phyloP scores from a whole-genome alignment of 2,113 vertebrate species.

The Desmodus rotundus region DNA sequence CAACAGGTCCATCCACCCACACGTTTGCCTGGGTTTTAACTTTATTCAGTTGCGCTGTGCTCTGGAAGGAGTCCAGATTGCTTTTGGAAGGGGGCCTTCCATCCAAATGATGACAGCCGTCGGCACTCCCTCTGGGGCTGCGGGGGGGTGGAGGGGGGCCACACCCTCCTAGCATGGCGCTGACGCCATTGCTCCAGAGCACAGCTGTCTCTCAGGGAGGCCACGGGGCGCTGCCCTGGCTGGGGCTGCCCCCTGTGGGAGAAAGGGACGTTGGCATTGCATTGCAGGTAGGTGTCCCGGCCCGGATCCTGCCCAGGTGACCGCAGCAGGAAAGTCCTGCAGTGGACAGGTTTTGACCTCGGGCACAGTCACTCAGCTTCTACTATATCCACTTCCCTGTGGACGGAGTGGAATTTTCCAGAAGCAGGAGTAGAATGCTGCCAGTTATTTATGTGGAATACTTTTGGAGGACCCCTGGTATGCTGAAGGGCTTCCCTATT shows the following conservation, averaged over 20 bases:
- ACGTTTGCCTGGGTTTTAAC: not conserved
- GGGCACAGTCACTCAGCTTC: not conserved
- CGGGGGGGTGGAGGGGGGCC: not conserved
- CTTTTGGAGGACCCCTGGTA: not conserved
- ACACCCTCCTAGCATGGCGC: not conserved
- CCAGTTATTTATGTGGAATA: not conserved
- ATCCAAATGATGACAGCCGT: not conserved
- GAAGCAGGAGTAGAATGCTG: not conserved
- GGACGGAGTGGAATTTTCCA: not conserved
- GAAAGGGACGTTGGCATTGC: not conserved
- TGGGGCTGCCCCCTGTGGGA: not conserved
- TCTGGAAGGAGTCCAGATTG: not conserved
- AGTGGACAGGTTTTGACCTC: fast-evolving
- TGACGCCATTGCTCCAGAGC: not conserved
- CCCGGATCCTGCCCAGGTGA: not conserved
- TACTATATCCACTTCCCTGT: not conserved
- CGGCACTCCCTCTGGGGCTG: not conserved
- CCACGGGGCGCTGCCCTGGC: not conserved
- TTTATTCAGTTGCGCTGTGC: not conserved
- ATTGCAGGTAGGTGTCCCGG: not conserved
- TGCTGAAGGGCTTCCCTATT: not conserved
- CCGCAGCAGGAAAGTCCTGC: not conserved
- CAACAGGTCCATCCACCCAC: not conserved
- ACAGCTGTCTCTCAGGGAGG: not conserved
- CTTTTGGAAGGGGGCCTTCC: not conserved